These are phyloP conservation scores for Agonopterix alstromeriana DNA, from an alignment of 2,888 invertebrate species.

Conservation along the genomic window DNA sequence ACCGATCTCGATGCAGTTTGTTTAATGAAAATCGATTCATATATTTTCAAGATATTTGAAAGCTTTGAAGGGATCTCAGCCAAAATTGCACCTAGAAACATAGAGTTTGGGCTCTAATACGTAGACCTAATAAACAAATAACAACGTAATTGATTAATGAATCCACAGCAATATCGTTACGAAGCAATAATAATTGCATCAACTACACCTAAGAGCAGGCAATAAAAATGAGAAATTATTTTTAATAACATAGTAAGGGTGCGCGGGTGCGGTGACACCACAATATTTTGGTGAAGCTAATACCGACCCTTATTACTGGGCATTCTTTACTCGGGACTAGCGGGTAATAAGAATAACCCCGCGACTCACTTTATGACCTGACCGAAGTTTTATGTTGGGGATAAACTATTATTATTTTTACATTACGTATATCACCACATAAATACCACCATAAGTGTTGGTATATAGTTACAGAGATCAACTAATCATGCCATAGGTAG, in stretches of 20 bases:
- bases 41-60: no score
- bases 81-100: no score
- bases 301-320: constrained; percentile 44
- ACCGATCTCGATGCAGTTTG: no score
- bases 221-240: constrained; percentile 77
- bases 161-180: constrained; percentile 4
- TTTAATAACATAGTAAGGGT: constrained; percentile 60
- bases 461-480: no score
- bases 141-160: background rate
- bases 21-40: no score
- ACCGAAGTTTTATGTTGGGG: constrained; percentile 43
- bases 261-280: constrained; percentile 40
- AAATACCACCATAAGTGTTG: no score
- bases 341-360: constrained; percentile 53
- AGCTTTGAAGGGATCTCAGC: no score
- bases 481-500: no score
- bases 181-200: background rate
- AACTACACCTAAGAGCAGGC: constrained; percentile 31
- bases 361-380: constrained; percentile 59
- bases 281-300: constrained; percentile 55
- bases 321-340: constrained; percentile 53
- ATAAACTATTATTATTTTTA: constrained; percentile 23
- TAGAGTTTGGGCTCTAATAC: no score
- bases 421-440: no score
- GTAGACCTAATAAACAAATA: no score